These are phyloP conservation scores for Chunga burmeisteri DNA, from an alignment of 2,113 vertebrate genomes.

Conservation along the genomic window DNA sequence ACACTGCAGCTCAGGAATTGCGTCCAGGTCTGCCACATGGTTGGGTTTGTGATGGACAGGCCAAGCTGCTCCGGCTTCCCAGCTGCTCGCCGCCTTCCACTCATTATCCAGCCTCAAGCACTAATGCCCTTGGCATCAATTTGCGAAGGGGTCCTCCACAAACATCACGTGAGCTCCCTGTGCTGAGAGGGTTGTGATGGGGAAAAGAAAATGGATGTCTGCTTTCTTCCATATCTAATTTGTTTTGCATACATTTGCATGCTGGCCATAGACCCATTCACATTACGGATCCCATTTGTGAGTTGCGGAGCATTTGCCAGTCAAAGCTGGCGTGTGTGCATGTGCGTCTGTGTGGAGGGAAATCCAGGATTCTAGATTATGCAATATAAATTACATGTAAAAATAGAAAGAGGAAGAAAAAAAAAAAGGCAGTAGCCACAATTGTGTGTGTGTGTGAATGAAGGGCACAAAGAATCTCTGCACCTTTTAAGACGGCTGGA, in stretches of 20 bases:
- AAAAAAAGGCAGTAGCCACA: not conserved
- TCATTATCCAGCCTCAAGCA: not conserved
- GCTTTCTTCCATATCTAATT: not conserved
- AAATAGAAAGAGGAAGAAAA: not conserved
- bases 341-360: not conserved
- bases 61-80: constrained; percentile 17
- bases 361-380: not conserved
- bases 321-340: not conserved
- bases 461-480: constrained; percentile 60
- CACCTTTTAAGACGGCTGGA: constrained; percentile 41
- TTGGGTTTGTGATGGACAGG: constrained; percentile 41
- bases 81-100: constrained; percentile 55
- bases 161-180: not conserved
- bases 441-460: not conserved
- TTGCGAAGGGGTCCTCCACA: not conserved
- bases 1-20: constrained; percentile 45
- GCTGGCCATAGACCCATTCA: not conserved
- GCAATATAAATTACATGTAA: constrained; percentile 13
- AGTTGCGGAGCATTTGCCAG: constrained; percentile 33
- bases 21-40: constrained; percentile 70
- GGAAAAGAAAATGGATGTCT: not conserved
- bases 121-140: not conserved
- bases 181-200: not conserved
- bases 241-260: constrained; percentile 62
- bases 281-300: not conserved